Base-by-base conservation (phyloP, 2,113 vertebrate genomes). In the Amazona guildingii region DNA sequence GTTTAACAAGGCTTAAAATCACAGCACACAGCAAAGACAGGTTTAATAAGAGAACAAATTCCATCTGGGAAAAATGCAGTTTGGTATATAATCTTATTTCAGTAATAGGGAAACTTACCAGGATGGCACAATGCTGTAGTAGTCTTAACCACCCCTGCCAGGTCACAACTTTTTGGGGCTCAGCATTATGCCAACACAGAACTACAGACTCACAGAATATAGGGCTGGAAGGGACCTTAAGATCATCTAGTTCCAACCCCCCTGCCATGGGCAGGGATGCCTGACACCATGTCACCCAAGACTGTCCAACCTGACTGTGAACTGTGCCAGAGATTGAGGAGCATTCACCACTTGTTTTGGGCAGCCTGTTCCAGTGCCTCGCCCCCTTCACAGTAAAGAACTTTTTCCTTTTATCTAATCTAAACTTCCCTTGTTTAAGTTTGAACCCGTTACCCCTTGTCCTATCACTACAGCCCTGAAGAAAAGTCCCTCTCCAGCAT, bases 1-100 rank as follows among this genome's bases (percentile, higher is more conserved):
- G 39, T 81, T 92, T 86, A 90, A 88, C 72, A 93, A 93, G 76
- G 41, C 49, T 92, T 83, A 83, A 25, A 74, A 83, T 49, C 49
- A 67, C 63, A 77, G 59, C 64, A 88, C 24, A 73, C 24, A 87
- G 70, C 52, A 69, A 61, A 76, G 55, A 29, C 28, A 66, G 20
- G 29, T 66, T 90, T 69, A 77, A 59, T 27, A 76, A 48, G 48
- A 87, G 49, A 90, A 63, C 17, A 86, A 81, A 81, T 64, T 27
- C 64, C 64, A 69, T 3, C 7, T 63, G 37, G 25, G n/a, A 66
- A 14, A 83, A 93, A 73, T 2, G 3, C 8, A 10, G 62, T 67
- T 64, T 59, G 35, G 63, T 17, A 41, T 13, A 9, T 4, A 73
- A 18, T 39, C 46, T 46, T 5, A 16, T 33, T 21, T 11, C 52